These are phyloP conservation scores for Microctenopoma stevenorrisi DNA, from an alignment of 2,797 vertebrate genomes.

Conservation along the genomic window DNA sequence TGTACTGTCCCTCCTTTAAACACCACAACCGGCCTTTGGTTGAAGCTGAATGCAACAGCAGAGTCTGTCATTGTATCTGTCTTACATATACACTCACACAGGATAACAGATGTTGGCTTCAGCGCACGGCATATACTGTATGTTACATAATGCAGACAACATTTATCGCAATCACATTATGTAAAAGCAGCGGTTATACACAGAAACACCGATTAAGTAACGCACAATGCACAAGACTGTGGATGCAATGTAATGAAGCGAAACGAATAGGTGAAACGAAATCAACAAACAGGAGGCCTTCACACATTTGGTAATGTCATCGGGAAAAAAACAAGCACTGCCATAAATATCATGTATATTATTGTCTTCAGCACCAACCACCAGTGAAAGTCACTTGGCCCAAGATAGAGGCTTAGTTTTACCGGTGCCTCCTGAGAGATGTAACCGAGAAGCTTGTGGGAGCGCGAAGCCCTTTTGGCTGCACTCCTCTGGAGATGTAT, in stretches of 20 bases:
- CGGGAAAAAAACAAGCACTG: constrained; percentile 26
- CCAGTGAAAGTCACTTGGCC: constrained; percentile 54
- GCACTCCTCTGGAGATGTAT: constrained; percentile 70
- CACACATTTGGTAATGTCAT: constrained; percentile 44
- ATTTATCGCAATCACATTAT: constrained; percentile 39
- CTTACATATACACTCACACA: constrained; percentile 5
- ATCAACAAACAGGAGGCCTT: constrained; percentile 41
- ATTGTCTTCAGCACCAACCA: constrained; percentile 37
- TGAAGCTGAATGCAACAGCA: constrained; percentile 29
- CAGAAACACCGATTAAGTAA: constrained; percentile 45
- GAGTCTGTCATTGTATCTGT: constrained; percentile 9
- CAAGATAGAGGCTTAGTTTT: constrained; percentile 54
- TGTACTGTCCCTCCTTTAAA: constrained; percentile 14
- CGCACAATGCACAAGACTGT: constrained; percentile 34
- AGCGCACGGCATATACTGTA: constrained; percentile 34
- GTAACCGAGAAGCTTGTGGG: constrained; percentile 79
- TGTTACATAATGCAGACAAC: constrained; percentile 32
- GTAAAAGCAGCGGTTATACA: constrained; percentile 52
- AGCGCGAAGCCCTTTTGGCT: constrained; percentile 72
- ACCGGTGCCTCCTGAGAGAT: constrained; percentile 76
- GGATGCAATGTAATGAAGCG: constrained; percentile 13
- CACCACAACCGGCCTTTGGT: constrained; percentile 23
- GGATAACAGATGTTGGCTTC: constrained; percentile 27
- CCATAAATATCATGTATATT: constrained; percentile 45
- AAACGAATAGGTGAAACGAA: constrained; percentile 19